Conservation (phyloP, 2,797 vertebrate genomes). For the Champsocephalus gunnari region DNA sequence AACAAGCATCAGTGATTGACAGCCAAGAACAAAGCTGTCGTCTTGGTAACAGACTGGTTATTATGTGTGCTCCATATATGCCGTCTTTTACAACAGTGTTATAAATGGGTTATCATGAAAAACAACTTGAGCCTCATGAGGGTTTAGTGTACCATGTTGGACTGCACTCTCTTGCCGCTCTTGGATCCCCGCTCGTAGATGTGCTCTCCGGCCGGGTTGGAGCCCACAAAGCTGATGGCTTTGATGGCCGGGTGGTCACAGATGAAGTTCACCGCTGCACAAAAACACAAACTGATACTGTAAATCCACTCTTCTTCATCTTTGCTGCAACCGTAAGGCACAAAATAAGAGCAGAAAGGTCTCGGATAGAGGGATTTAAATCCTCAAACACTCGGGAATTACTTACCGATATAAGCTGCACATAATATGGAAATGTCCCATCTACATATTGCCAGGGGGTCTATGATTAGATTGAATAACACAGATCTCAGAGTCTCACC, state of each 20-base stretch:
- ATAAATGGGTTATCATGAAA: slow-evolving; percentile 8
- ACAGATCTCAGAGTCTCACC: slow-evolving; percentile 76
- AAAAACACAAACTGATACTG: slow-evolving; percentile 32
- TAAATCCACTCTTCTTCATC: slow-evolving; percentile 22
- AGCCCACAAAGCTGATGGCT: slow-evolving; percentile 99
- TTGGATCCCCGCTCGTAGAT: slow-evolving; percentile 92
- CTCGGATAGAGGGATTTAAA: slow-evolving; percentile 28
- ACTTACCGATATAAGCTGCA: slow-evolving; percentile 34
- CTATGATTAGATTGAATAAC: slow-evolving; percentile 39
- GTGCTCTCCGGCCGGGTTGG: slow-evolving; percentile 95
- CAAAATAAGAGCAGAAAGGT: not conserved
- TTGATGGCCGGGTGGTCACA: slow-evolving; percentile 96
- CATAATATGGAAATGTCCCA: slow-evolving; percentile 56
- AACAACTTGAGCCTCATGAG: not conserved
- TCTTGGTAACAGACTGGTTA: slow-evolving; percentile 27
- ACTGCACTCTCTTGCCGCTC: slow-evolving; percentile 98
- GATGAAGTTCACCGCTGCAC: slow-evolving; percentile 96
- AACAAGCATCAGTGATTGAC: slow-evolving; percentile 26
- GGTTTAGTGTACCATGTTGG: slow-evolving; percentile 91
- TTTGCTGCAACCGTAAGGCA: not conserved
- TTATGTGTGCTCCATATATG: not conserved
- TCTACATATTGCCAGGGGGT: slow-evolving; percentile 48
- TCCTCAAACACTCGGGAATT: slow-evolving; percentile 34
- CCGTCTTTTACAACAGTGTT: not conserved
- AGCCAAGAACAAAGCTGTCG: slow-evolving; percentile 11